phyloP scores from a whole-genome alignment of 2,888 invertebrate genomes.

The Kryphioiulus occultus region DNA sequence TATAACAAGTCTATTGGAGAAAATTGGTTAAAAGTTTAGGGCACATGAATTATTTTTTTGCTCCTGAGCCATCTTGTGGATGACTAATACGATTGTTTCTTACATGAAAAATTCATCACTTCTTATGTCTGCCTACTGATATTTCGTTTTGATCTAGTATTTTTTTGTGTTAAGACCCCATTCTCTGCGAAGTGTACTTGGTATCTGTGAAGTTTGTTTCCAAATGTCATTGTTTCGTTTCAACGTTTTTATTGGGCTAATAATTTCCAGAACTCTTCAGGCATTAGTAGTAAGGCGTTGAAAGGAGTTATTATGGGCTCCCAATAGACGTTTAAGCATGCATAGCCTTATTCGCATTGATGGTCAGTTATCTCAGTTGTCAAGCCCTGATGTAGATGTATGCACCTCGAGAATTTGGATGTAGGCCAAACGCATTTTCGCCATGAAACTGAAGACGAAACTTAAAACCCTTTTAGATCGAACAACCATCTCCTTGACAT shows the following conservation, averaged over 20 bases:
- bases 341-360: background rate
- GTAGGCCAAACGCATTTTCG: background rate
- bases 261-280: background rate
- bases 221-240: background rate
- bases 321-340: background rate
- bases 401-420: background rate
- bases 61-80: no score
- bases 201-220: background rate
- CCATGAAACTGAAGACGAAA: background rate
- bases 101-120: no score
- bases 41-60: no score
- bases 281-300: conserved; percentile 6
- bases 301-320: background rate
- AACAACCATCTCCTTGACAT: conserved; percentile 19
- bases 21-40: no score
- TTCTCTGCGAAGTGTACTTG: background rate
- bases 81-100: no score
- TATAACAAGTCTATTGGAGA: no score
- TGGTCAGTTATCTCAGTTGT: conserved; percentile 19
- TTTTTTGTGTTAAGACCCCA: no score
- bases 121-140: no score
- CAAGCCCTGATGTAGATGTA: background rate
- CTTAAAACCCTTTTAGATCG: conserved; percentile 31
- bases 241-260: background rate
- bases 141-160: no score